These are phyloP conservation scores for Erpobdella octoculata DNA, from an alignment of 2,888 invertebrate genomes.

Conservation along the genomic window DNA sequence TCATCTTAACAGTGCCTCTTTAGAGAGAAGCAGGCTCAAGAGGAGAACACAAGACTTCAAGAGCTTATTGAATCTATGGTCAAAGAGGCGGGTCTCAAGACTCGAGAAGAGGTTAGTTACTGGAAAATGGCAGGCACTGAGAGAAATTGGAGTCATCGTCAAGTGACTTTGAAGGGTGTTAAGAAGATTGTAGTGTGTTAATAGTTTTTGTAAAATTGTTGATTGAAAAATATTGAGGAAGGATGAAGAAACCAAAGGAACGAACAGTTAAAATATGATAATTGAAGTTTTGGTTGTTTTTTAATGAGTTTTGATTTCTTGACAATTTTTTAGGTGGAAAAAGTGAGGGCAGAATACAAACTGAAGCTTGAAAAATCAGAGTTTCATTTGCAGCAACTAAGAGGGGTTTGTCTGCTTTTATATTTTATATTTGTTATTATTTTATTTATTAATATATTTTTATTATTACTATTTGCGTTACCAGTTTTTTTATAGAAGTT, in stretches of 20 bases:
- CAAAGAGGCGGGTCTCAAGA: background rate
- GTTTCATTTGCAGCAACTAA: background rate
- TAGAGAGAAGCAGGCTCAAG: conserved; percentile 4
- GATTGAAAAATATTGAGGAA: too few relatives aligned
- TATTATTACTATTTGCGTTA: background rate
- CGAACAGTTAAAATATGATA: too few relatives aligned
- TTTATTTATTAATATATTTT: background rate
- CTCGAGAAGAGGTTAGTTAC: background rate
- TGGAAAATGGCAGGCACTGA: background rate
- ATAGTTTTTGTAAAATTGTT: too few relatives aligned
- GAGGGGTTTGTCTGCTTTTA: background rate
- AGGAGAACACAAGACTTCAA: background rate
- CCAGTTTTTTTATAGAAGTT: too few relatives aligned
- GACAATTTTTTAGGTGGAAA: background rate
- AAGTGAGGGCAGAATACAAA: background rate
- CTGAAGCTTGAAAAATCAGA: background rate
- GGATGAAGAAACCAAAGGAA: too few relatives aligned
- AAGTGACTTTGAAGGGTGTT: too few relatives aligned
- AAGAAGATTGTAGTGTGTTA: too few relatives aligned
- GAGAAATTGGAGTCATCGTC: too few relatives aligned
- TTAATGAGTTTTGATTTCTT: background rate
- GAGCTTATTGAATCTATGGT: conserved; percentile 2
- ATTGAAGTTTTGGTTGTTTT: background rate
- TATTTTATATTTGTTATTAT: background rate
- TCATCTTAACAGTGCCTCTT: background rate